These are phyloP conservation scores for Daktulosphaira vitifoliae DNA, from an alignment of 1,140 invertebrate genomes.

Conservation along the genomic window DNA sequence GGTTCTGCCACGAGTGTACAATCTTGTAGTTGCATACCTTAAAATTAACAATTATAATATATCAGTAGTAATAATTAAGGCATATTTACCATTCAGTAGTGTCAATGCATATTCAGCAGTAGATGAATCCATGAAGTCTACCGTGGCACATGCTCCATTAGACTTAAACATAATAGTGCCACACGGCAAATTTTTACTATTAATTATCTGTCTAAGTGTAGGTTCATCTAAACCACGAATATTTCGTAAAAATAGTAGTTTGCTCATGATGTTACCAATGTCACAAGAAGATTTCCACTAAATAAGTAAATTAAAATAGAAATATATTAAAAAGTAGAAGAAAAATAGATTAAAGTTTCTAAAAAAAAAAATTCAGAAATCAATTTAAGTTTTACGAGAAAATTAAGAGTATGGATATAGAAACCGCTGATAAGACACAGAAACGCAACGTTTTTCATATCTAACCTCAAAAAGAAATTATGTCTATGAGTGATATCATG, in stretches of 20 bases:
- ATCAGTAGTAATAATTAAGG: not conserved
- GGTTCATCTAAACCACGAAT: conserved; percentile 22
- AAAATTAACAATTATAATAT: not conserved
- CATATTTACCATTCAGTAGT: conserved; percentile 17
- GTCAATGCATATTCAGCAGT: conserved; percentile 14
- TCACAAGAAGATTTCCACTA: not conserved
- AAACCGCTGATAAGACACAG: conserved; percentile 23
- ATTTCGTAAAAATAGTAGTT: conserved; percentile 18
- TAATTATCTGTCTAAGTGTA: conserved; percentile 10
- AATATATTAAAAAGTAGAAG: not conserved
- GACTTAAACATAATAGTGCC: conserved; percentile 27
- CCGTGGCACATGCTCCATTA: conserved; percentile 21
- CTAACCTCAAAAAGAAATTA: conserved; percentile 13
- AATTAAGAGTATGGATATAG: conserved; percentile 5
- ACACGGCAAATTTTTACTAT: conserved; percentile 25
- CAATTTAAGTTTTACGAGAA: not conserved
- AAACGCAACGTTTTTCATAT: conserved; percentile 31
- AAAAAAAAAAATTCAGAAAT: not conserved
- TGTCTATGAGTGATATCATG: too few species aligned
- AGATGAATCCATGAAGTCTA: conserved; percentile 23
- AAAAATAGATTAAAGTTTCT: not conserved
- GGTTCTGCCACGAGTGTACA: conserved; percentile 10
- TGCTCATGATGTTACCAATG: conserved; percentile 10
- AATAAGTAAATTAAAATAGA: too few species aligned
- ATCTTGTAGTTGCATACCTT: conserved; percentile 17